These are phyloP conservation scores for Schizothorax lantsangensis DNA, from an alignment of 2,797 vertebrate genomes.

Conservation along the genomic window DNA sequence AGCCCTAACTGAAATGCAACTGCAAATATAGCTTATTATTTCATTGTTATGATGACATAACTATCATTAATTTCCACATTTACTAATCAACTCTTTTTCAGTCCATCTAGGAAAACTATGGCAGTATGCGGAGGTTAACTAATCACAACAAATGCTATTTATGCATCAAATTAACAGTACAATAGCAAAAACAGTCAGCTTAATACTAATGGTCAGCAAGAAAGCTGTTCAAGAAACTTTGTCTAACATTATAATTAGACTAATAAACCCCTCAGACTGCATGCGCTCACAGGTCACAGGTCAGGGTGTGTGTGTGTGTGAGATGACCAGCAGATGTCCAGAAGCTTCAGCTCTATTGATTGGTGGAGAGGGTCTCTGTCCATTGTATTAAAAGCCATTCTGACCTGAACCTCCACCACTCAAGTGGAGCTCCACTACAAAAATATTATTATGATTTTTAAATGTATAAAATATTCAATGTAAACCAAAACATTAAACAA, in stretches of 20 bases:
- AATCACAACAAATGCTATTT: neutral
- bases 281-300: neutral
- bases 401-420: neutral
- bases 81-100: neutral
- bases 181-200: neutral
- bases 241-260: neutral
- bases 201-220: neutral
- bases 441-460: neutral
- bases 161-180: neutral
- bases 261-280: neutral
- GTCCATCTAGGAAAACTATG: neutral
- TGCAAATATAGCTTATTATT: neutral
- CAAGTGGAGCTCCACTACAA: neutral
- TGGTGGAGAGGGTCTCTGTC: constrained; percentile 2
- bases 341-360: neutral
- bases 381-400: constrained; percentile 7
- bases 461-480: neutral
- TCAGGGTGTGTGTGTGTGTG: neutral
- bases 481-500: neutral
- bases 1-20: neutral
- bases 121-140: neutral
- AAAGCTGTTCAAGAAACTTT: neutral
- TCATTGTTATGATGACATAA: neutral
- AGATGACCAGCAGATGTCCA: constrained; percentile 26
- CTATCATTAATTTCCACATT: neutral